phyloP scores from a whole-genome alignment of 1,140 invertebrate species.

The Anoplolepis gracilipes region DNA sequence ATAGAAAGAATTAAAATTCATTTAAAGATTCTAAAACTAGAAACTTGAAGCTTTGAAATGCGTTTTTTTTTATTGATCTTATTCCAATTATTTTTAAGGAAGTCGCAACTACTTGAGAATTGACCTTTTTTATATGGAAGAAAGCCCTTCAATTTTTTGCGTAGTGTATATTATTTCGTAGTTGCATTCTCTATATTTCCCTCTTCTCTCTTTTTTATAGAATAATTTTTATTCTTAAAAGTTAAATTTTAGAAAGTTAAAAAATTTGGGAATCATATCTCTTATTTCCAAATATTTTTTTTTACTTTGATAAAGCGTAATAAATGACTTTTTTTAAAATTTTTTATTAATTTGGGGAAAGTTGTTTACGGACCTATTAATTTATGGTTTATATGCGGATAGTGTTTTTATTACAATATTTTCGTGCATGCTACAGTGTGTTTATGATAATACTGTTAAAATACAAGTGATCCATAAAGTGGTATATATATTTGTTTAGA shows the following conservation, averaged over 20 bases:
- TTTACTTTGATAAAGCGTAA: not conserved
- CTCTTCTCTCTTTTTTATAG: not conserved
- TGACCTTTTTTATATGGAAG: no score
- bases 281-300: no score
- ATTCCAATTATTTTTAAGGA: no score
- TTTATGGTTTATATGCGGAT: not conserved
- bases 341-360: not conserved
- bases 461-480: not conserved
- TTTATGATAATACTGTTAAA: not conserved
- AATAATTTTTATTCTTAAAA: not conserved
- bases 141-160: no score
- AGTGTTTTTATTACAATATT: slow-evolving; percentile 24
- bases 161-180: not conserved
- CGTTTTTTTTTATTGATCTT: no score
- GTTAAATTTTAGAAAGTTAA: no score
- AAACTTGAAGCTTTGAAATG: no score
- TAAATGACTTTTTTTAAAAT: not conserved
- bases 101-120: no score
- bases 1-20: no score
- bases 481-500: not conserved
- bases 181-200: not conserved
- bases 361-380: not conserved
- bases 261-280: no score
- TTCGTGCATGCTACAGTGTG: not conserved
- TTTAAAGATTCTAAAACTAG: no score